Evolutionary conservation across 2,888 invertebrate species (phyloP).

Genomic region (Serripes groenlandicus): DNA sequence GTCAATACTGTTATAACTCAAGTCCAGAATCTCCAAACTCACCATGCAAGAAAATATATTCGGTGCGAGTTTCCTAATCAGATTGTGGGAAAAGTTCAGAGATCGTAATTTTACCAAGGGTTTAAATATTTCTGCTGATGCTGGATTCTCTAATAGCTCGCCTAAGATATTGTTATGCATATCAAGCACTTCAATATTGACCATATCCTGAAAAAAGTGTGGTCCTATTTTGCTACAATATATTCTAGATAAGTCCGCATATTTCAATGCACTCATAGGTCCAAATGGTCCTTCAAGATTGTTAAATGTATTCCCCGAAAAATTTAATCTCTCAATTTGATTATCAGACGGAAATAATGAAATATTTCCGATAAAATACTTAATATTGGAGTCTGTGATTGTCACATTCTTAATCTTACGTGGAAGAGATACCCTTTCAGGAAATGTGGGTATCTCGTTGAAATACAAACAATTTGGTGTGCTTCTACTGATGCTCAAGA

Average conservation of each 20-base stretch:
- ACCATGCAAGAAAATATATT: slow-evolving; percentile 10
- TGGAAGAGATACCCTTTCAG: not conserved
- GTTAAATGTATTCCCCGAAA: slow-evolving; percentile 31
- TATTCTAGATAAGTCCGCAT: slow-evolving; percentile 26
- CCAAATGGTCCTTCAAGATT: slow-evolving; percentile 21
- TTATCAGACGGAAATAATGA: not conserved
- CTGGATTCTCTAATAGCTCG: not conserved
- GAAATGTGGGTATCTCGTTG: not conserved
- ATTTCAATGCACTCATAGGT: slow-evolving; percentile 4
- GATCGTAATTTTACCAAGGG: slow-evolving; percentile 10
- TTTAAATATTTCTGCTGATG: slow-evolving; percentile 14
- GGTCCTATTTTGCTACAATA: slow-evolving; percentile 14
- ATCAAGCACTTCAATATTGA: slow-evolving; percentile 11
- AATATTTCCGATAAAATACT: not conserved
- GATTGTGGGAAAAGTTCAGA: slow-evolving; percentile 26
- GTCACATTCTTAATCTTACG: not conserved
- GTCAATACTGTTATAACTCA: slow-evolving; percentile 31
- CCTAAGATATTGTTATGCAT: slow-evolving; percentile 35
- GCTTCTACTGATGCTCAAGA: not conserved
- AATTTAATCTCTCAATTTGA: no score
- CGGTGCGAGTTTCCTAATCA: slow-evolving; percentile 8
- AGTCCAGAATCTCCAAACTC: slow-evolving; percentile 10
- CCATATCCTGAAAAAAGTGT: slow-evolving; percentile 14
- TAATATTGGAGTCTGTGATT: not conserved
- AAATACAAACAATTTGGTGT: slow-evolving; percentile 3